Conservation (phyloP, 2,113 vertebrate species). For the Rutilus rutilus region DNA sequence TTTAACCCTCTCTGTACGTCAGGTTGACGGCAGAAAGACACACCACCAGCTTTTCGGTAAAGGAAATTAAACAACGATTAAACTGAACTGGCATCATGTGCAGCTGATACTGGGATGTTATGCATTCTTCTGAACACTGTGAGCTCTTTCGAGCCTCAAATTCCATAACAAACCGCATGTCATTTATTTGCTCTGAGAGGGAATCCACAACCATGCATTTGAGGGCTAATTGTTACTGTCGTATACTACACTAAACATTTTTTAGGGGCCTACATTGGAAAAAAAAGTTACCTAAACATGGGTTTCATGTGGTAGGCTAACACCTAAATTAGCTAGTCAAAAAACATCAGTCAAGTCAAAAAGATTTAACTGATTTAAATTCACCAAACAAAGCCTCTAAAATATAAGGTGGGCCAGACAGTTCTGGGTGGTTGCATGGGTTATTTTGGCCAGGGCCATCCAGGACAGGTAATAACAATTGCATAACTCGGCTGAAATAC, state of each 20-base stretch:
- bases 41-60: slow-evolving; percentile 11
- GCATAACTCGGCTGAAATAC: too few relatives aligned
- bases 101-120: slow-evolving; percentile 2
- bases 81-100: not conserved
- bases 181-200: not conserved
- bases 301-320: not conserved
- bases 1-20: not conserved
- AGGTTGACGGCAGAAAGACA: not conserved
- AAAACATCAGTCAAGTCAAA: not conserved
- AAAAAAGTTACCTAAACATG: not conserved
- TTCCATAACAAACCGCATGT: slow-evolving; percentile 36
- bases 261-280: not conserved
- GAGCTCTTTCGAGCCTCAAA: slow-evolving; percentile 10
- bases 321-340: not conserved
- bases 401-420: not conserved
- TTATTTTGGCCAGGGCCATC: not conserved
- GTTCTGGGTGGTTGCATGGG: not conserved
- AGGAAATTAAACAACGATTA: slow-evolving; percentile 18
- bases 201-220: not conserved
- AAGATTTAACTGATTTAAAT: not conserved
- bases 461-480: not conserved
- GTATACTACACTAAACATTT: not conserved
- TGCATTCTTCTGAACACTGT: not conserved
- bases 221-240: not conserved
- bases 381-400: not conserved